Conservation (phyloP, 2,113 vertebrate genomes). For the Lutjanus erythropterus region DNA sequence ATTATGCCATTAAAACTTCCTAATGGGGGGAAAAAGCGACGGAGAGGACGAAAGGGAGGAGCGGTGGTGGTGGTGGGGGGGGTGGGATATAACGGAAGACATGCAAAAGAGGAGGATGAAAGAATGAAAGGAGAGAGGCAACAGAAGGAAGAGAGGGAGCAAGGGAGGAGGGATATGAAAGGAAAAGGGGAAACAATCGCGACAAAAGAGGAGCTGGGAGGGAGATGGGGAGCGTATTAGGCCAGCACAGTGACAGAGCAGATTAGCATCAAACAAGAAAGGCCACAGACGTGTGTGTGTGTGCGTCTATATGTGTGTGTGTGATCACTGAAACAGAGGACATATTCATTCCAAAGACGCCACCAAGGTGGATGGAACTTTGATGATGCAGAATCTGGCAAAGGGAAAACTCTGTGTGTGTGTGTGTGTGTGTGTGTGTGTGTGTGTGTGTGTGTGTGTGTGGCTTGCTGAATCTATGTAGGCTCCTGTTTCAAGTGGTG, state of each 20-base stretch:
- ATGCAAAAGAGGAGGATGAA: constrained; percentile 83
- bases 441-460: constrained; percentile 56
- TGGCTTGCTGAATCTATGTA: constrained; percentile 87
- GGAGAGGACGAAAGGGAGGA: not conserved
- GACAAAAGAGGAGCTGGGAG: constrained; percentile 83
- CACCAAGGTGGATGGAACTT: constrained; percentile 89
- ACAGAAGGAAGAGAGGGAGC: constrained; percentile 77
- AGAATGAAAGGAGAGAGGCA: constrained; percentile 77
- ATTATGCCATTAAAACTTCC: constrained; percentile 86
- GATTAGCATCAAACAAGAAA: constrained; percentile 89
- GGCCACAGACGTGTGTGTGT: constrained; percentile 78
- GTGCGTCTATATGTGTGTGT: constrained; percentile 48
- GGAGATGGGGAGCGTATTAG: constrained; percentile 79
- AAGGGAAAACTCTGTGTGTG: constrained; percentile 82
- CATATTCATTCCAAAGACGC: constrained; percentile 86
- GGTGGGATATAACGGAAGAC: constrained; percentile 72
- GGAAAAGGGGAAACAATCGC: constrained; percentile 81
- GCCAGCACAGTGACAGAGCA: constrained; percentile 87
- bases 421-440: constrained; percentile 61
- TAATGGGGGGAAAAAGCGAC: constrained; percentile 67
- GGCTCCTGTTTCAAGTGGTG: constrained; percentile 89
- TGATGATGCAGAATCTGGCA: constrained; percentile 90
- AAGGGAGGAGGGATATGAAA: constrained; percentile 79
- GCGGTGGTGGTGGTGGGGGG: not conserved
- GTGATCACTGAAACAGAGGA: constrained; percentile 86